Evolutionary conservation across 2,888 invertebrate genomes (phyloP).

Genomic region (Cheilosia vernalis): DNA sequence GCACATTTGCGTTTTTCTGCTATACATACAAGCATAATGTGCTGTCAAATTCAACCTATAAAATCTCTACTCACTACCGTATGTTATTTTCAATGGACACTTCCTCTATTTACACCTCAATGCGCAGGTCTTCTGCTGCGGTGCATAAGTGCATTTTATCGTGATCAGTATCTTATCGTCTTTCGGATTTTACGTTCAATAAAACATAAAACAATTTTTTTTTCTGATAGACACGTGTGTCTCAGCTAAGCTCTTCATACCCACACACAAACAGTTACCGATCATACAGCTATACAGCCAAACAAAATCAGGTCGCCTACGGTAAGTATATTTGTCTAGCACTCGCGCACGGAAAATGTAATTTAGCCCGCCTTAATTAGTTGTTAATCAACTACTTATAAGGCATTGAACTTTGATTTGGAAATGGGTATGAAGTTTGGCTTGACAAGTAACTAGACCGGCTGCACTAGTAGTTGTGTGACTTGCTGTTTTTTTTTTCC

Average conservation of each 20-base stretch:
- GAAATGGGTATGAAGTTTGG: conserved; percentile 3
- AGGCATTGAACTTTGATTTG: conserved; percentile 17
- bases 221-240: neutral
- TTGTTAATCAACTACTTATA: conserved; percentile 14
- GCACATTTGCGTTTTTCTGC: too few species aligned
- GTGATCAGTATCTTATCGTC: neutral
- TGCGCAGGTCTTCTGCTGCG: too few species aligned
- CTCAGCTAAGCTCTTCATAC: neutral
- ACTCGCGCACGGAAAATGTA: neutral
- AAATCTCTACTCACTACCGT: too few species aligned
- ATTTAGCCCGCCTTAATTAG: neutral
- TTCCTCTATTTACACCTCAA: too few species aligned
- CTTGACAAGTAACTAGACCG: conserved; percentile 11
- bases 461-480: neutral
- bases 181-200: neutral
- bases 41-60: too few species aligned
- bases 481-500: neutral
- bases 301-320: conserved; percentile 24
- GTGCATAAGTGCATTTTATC: too few species aligned
- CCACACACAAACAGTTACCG: neutral
- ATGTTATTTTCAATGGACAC: too few species aligned
- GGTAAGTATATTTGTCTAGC: conserved; percentile 5
- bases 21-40: too few species aligned
- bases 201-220: neutral
- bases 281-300: neutral